These are phyloP conservation scores for Actinia tenebrosa DNA, from an alignment of 64 coral and sea anemone genomes.

Conservation along the genomic window DNA sequence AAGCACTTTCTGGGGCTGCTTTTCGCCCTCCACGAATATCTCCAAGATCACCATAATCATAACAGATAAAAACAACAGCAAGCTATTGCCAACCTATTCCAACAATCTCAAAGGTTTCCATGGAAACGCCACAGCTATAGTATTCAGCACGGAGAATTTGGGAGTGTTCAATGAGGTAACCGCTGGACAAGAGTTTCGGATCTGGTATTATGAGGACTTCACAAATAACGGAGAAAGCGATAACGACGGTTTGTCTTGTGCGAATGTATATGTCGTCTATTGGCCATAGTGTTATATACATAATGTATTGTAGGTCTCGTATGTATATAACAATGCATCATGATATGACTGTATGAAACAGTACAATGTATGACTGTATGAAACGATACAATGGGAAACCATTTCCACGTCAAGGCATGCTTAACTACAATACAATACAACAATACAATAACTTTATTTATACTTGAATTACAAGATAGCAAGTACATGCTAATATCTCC, in stretches of 20 bases:
- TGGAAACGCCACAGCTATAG: neutral
- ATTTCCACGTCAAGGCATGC: no score
- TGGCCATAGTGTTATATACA: neutral
- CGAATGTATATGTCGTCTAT: neutral
- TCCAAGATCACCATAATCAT: slow-evolving; percentile 1
- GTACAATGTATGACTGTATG: no score
- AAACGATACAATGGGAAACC: no score
- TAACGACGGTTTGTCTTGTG: neutral
- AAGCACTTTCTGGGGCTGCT: neutral
- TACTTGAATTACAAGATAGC: no score
- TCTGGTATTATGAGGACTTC: neutral
- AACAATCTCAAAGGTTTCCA: neutral
- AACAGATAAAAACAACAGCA: neutral
- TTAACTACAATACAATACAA: no score
- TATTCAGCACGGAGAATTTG: neutral
- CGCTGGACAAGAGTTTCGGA: slow-evolving; percentile 2
- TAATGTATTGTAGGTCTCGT: no score
- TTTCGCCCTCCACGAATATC: neutral
- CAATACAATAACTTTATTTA: no score
- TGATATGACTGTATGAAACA: no score
- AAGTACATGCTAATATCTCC: no score
- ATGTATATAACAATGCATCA: no score
- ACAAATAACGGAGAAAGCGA: neutral
- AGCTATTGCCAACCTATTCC: neutral
- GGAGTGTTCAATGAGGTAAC: neutral